Base-by-base conservation (phyloP, 1,140 invertebrate genomes). In the Trichonephila clavipes region DNA sequence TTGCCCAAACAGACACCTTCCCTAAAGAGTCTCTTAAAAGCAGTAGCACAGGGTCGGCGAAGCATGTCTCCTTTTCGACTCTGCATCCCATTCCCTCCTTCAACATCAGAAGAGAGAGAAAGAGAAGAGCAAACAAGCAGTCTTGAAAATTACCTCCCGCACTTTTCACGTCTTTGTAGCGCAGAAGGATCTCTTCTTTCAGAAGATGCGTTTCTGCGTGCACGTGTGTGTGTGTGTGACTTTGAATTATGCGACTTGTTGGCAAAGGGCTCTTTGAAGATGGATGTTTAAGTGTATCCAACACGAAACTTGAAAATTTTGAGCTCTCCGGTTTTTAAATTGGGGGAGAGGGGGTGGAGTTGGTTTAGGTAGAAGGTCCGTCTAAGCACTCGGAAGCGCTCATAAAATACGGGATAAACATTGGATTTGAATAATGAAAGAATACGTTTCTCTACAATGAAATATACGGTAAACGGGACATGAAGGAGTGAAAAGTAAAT, bases 91-190 rank as follows among this genome's bases (percentile, higher is more conserved):
- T 28, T 3, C 28, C 14, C 72, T 77, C 72, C 72, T 77, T 77
- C 72, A 77, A 77, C 72, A 77, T 77, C 28, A 34, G 24, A 77
- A 77, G 72, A 18, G 72, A 40, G 69, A 34, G 69, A 28, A 40
- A 34, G 28, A 77, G 28, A 77, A 89, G 51, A 44, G 61, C 88
- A 89, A 89, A 89, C 88, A 89, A 89, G 88, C 88, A 44, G 88
- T 69, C 88, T 89, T 72, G 64, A 89, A 77, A 89, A 89, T 89
- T 89, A 89, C 62, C 88, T 89, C 44, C 59, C 69, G 28, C 58
- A 28, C 72, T 61, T 85, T 61, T 85, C 83, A 21, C 83, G 83
- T 85, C 83, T 85, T 85, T 85, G 83, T 59, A 77, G 83, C 83
- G 40, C 24, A 40, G 72, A 77, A 77, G 72, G 72, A 34, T 77